These are phyloP conservation scores for Plecotus auritus DNA, from an alignment of 2,113 vertebrate genomes.

Conservation along the genomic window DNA sequence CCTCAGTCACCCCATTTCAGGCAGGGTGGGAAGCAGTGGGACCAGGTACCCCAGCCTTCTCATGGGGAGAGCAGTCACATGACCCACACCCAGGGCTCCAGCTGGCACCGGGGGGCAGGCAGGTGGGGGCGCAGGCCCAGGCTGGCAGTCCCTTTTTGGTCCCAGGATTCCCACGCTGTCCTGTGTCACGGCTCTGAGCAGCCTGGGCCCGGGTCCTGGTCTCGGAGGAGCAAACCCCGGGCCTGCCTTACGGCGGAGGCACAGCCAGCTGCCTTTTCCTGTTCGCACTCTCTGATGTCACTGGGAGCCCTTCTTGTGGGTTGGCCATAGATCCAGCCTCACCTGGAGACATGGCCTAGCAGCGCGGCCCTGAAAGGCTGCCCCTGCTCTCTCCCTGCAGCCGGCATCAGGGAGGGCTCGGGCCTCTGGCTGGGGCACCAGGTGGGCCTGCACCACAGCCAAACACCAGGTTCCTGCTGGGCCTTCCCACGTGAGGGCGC, in stretches of 20 bases:
- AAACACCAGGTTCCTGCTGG: background rate
- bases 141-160: background rate
- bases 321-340: background rate
- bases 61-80: rapidly evolving
- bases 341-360: background rate
- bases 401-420: background rate
- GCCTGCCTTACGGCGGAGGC: background rate
- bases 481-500: background rate
- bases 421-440: background rate
- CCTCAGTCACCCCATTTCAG: background rate
- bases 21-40: background rate
- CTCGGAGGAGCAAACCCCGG: background rate
- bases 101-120: background rate
- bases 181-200: background rate
- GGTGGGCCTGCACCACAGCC: rapidly evolving
- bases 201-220: background rate
- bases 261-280: background rate
- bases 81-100: rapidly evolving
- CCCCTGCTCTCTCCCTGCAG: background rate
- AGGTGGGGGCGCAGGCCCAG: too few relatives aligned
- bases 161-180: background rate
- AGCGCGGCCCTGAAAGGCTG: background rate
- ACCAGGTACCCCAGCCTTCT: background rate
- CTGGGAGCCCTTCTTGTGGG: background rate
- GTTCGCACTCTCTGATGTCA: background rate